phyloP scores from a whole-genome alignment of 1,140 invertebrate species.

The Wiebesia pumilae region DNA sequence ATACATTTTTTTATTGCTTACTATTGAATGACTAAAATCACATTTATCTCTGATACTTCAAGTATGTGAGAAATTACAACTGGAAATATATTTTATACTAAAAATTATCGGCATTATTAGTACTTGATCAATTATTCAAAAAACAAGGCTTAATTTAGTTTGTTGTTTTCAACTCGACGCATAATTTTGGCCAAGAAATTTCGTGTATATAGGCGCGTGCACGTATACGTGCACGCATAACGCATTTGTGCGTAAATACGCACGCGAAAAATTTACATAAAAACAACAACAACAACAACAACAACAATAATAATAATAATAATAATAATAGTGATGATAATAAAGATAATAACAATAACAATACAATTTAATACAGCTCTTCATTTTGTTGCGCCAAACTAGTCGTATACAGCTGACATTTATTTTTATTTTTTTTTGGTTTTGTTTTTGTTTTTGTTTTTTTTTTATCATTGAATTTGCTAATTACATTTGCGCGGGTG shows the following conservation, averaged over 20 bases:
- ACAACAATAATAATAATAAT: conserved; percentile 22
- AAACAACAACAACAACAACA: conserved; percentile 2
- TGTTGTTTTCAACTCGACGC: neutral
- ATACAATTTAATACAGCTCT: neutral
- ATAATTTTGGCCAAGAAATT: neutral
- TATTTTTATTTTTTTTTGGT: too few species aligned
- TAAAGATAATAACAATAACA: conserved; percentile 49
- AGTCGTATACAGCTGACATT: neutral
- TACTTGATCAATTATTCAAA: neutral
- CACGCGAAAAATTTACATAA: neutral
- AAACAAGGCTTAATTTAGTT: neutral
- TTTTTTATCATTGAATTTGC: neutral
- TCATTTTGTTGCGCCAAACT: neutral
- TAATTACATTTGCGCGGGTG: neutral
- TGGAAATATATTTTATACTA: too few species aligned
- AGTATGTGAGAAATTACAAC: too few species aligned
- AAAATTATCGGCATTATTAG: too few species aligned
- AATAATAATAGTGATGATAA: neutral
- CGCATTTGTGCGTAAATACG: neutral
- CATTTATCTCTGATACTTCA: too few species aligned
- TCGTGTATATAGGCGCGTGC: too few species aligned
- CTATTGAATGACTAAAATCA: too few species aligned
- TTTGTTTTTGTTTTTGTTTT: neutral
- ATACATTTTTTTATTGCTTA: too few species aligned
- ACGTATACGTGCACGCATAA: too few species aligned